Base-by-base conservation (phyloP, 1,140 invertebrate genomes). In the Homalodisca vitripennis region DNA sequence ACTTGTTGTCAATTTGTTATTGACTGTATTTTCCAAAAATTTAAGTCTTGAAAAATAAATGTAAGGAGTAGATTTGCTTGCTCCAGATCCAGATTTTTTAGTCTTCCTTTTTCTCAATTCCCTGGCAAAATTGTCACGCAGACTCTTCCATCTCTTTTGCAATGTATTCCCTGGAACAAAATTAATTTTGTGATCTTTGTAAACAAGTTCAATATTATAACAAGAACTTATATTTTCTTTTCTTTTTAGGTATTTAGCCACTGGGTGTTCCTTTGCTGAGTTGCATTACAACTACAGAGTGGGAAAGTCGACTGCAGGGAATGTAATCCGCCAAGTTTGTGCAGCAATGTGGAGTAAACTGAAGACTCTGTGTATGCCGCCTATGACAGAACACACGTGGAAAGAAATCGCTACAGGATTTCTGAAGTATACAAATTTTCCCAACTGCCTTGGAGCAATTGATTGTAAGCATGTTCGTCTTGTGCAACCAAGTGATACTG, bases 191-290 rank as follows among this genome's bases (percentile, higher is more conserved):
- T n/a, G n/a, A n/a, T n/a, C n/a, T n/a, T n/a, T n/a, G n/a, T n/a
- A n/a, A n/a, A n/a, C n/a, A n/a, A n/a, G n/a, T n/a, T n/a, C n/a
- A n/a, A n/a, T n/a, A n/a, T n/a, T n/a, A n/a, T n/a, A n/a, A n/a
- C n/a, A n/a, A n/a, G n/a, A n/a, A n/a, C n/a, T n/a, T n/a, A n/a
- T n/a, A n/a, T n/a, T n/a, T n/a, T n/a, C n/a, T n/a, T n/a, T n/a
- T 20, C 20, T 53, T 60, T 60, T 60, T n/a, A 60, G 55, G 55
- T 60, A 27, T 24, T 24, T 60, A 30, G 55, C 55, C 6, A 60
- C 55, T 6, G 55, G 55, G 29, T 60, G 55, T 24, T 60, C 55
- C 24, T 22, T 10, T 13, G 3, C 14, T 13, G 14, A 13, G 27
- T 26, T 60, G 3, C 55, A 60, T 29, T 60, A 22, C 55, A 13